Conservation (phyloP, 2,888 invertebrate genomes). For the Nebria brevicollis region DNA sequence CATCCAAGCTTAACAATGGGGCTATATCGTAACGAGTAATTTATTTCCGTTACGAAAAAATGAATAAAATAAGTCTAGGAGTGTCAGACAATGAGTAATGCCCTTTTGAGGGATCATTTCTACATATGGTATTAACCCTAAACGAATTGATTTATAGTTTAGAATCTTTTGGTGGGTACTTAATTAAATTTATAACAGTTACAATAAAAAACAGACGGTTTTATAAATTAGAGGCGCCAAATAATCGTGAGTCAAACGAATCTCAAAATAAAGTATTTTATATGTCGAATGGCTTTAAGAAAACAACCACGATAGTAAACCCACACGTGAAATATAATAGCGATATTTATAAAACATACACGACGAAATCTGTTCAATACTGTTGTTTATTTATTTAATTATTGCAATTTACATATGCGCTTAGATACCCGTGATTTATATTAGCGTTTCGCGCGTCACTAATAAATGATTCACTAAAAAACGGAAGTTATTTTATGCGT, state of each 20-base stretch:
- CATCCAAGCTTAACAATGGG: conserved; percentile 8
- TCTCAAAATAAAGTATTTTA: too few relatives aligned
- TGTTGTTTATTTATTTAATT: neutral
- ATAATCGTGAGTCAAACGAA: too few relatives aligned
- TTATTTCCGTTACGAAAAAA: neutral
- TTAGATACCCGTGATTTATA: neutral
- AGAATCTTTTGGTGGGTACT: too few relatives aligned
- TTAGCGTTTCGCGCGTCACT: too few relatives aligned
- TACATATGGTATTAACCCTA: too few relatives aligned
- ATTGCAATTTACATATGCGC: neutral
- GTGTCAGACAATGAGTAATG: neutral
- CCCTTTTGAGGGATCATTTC: too few relatives aligned
- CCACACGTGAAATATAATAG: neutral
- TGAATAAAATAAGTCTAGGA: neutral
- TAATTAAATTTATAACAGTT: too few relatives aligned
- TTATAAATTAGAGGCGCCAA: too few relatives aligned
- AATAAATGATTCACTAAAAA: too few relatives aligned
- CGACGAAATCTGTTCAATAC: neutral
- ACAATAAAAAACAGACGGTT: too few relatives aligned
- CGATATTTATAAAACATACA: neutral
- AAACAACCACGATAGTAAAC: neutral
- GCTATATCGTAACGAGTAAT: neutral
- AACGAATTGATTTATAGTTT: too few relatives aligned
- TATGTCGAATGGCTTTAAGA: neutral
- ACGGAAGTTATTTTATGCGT: too few relatives aligned